Conservation (phyloP, 2,888 invertebrate genomes). For the Agrenia bidenticulata region DNA sequence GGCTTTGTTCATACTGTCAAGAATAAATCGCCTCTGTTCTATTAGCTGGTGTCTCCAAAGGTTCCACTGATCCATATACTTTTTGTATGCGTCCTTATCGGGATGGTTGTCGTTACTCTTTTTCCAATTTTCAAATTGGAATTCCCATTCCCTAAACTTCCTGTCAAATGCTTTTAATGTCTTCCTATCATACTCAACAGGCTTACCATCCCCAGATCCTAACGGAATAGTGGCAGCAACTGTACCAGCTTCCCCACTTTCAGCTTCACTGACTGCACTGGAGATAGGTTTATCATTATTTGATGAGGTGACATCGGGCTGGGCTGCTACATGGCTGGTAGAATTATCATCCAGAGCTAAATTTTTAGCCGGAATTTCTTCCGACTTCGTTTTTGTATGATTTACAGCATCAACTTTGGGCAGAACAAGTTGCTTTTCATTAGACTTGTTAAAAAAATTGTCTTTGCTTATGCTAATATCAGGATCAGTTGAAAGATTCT, state of each 20-base stretch:
- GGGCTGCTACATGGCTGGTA: not conserved
- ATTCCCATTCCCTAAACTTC: conserved; percentile 51
- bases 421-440: too few species aligned
- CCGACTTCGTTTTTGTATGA: not conserved
- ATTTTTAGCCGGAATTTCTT: not conserved
- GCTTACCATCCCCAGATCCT: conserved; percentile 27
- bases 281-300: not conserved
- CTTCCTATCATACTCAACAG: conserved; percentile 42
- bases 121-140: conserved; percentile 51
- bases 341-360: not conserved
- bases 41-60: conserved; percentile 44
- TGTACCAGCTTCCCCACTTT: not conserved
- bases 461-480: not conserved
- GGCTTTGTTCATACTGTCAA: conserved; percentile 45
- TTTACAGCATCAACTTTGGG: too few species aligned
- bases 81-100: conserved; percentile 36
- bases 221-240: conserved; percentile 21
- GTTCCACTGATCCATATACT: conserved; percentile 46
- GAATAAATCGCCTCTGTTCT: conserved; percentile 46
- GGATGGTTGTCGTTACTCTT: conserved; percentile 43
- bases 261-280: not conserved
- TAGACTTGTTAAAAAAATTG: too few species aligned
- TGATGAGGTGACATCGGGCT: not conserved
- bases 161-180: conserved; percentile 48
- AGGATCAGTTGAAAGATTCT: not conserved